phyloP scores from a whole-genome alignment of 2,113 vertebrate species.

The Penelope pileata region DNA sequence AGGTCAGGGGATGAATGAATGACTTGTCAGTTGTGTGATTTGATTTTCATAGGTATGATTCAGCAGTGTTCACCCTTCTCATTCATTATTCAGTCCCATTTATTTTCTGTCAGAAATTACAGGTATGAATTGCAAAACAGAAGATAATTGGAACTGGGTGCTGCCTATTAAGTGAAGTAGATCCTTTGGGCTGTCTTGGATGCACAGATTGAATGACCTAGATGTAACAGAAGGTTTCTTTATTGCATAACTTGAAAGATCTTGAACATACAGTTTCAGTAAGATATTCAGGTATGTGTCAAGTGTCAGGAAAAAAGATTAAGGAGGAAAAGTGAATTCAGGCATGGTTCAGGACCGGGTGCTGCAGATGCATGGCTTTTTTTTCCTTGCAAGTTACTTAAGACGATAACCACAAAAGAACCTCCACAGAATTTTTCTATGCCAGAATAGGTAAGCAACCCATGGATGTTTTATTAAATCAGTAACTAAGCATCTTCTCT shows the following conservation, averaged over 20 bases:
- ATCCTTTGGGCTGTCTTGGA: background rate
- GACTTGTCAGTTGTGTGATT: background rate
- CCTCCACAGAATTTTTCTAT: background rate
- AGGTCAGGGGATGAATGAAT: background rate
- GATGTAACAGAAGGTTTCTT: background rate
- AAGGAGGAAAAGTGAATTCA: background rate
- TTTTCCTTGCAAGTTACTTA: background rate
- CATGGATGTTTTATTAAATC: background rate
- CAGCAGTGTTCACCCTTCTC: background rate
- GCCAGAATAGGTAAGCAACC: background rate
- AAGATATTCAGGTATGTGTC: background rate
- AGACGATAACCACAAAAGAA: background rate
- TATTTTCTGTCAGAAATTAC: background rate
- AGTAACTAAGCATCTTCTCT: background rate
- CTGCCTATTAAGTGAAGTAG: background rate
- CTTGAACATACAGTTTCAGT: background rate
- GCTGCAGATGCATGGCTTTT: background rate
- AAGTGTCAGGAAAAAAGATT: background rate
- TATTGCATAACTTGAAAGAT: background rate
- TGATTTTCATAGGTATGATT: background rate
- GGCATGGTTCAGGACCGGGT: background rate
- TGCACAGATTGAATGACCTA: background rate
- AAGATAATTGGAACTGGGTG: background rate
- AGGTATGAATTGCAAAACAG: background rate
- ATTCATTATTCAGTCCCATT: background rate